Evolutionary conservation across 2,797 vertebrate genomes (phyloP).

Genomic region (Halcyon chelicuti): DNA sequence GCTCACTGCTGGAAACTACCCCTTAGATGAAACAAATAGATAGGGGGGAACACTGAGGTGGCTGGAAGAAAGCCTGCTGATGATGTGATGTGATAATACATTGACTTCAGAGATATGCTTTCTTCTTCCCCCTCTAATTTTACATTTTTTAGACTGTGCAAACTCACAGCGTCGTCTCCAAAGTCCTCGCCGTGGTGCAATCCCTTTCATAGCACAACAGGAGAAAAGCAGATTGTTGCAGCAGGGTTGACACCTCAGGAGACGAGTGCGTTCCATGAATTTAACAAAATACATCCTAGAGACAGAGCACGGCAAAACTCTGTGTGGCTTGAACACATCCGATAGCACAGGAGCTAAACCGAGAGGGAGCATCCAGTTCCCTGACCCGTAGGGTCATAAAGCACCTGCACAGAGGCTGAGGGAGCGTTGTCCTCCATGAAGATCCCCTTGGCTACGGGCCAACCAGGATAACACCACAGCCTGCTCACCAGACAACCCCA

Average conservation of each 20-base stretch:
- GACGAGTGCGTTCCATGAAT: neutral
- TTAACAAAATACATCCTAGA: neutral
- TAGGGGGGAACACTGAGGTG: neutral
- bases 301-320: neutral
- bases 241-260: neutral
- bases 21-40: neutral
- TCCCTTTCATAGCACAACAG: neutral
- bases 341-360: neutral
- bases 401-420: fast-evolving
- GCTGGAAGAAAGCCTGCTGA: neutral
- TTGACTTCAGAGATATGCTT: neutral
- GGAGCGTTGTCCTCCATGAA: neutral
- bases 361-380: neutral
- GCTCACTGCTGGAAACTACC: slow-evolving; percentile 38
- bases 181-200: neutral
- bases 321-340: fast-evolving
- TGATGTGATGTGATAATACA: neutral
- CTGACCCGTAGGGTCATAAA: neutral
- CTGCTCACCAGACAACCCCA: neutral
- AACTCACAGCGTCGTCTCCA: neutral
- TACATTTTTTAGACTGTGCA: neutral
- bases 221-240: neutral
- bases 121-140: neutral
- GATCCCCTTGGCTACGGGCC: too few relatives aligned
- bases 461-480: neutral